Evolutionary conservation across 2,888 invertebrate genomes (phyloP), one percentile per base, ranked within the genome.

Genomic region (Tiliacea citrago): DNA sequence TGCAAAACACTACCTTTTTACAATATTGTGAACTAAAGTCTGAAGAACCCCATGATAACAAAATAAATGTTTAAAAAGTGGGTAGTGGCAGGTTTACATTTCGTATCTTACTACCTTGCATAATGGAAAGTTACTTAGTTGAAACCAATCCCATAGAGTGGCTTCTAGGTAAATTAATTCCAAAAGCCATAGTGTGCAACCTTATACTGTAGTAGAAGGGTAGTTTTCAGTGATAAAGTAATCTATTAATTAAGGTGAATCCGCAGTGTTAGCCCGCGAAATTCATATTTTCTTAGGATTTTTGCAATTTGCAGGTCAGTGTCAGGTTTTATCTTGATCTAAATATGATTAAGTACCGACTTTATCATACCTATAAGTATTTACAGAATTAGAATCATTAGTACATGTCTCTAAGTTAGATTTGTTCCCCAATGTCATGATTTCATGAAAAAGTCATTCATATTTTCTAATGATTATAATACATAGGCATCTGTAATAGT

Each of bases 111-210:
- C 21, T 73, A 62, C 35, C 47, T 13, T 79, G 47, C n/a, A 45
- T 62, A 74, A 66, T 60, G 18, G 47, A 66, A 74, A 60, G 13
- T 49, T 55, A 77, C 49, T 61, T 61, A 60, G n/a, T 61, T 51
- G 12, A 55, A 67, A 45, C n/a, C 49, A 77, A 77, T 82, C 51
- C 21, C 18, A 12, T n/a, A 77, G 1, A 82, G 77, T 82, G 60
- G 61, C 82, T 78, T 77, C 42, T 67, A 78, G 21, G 35, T 76
- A 60, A 61, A 82, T 82, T 66, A 77, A 67, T 45, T 60, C 21
- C 42, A 62, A 65, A 81, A 21, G 42, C 53, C 51, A 49, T 35
- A 21, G 12, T 42, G 42, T 47, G n/a, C 76, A 75, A 61, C 81
- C 42, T 42, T 66, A 49, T n/a, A n/a, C 1, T 16, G 16, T 10